phyloP scores from a whole-genome alignment of 2,113 vertebrate species.

The Syrmaticus mikado region DNA sequence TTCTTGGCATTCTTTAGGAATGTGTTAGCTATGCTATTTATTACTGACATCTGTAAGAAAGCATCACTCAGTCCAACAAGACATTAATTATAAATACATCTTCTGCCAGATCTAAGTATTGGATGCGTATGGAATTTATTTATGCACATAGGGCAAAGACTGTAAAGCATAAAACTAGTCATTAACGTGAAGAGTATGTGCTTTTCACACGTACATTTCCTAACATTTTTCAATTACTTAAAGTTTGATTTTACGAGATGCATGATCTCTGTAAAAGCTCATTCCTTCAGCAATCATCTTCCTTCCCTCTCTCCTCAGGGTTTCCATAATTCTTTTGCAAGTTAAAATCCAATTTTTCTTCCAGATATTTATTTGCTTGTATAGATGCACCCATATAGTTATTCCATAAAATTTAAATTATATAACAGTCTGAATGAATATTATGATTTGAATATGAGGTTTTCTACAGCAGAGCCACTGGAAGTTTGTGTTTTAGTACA shows the following conservation, averaged over 20 bases:
- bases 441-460: neutral
- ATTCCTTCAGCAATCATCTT: neutral
- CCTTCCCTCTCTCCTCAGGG: neutral
- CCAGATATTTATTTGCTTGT: neutral
- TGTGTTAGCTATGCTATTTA: neutral
- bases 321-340: neutral
- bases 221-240: constrained; percentile 6
- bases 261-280: neutral
- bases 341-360: neutral
- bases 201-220: constrained; percentile 1
- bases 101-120: constrained; percentile 23
- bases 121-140: constrained; percentile 6
- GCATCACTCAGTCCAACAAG: neutral
- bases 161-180: constrained; percentile 23
- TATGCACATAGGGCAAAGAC: constrained; percentile 26
- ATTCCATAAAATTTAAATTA: neutral
- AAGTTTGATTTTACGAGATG: neutral
- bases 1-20: neutral
- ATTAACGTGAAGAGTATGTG: neutral
- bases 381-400: neutral
- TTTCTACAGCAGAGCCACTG: neutral
- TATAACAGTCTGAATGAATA: neutral
- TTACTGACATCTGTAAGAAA: neutral
- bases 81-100: constrained; percentile 52
- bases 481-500: neutral